These are phyloP conservation scores for Tenthredo distinguenda DNA, from an alignment of 2,888 invertebrate genomes.

Conservation along the genomic window DNA sequence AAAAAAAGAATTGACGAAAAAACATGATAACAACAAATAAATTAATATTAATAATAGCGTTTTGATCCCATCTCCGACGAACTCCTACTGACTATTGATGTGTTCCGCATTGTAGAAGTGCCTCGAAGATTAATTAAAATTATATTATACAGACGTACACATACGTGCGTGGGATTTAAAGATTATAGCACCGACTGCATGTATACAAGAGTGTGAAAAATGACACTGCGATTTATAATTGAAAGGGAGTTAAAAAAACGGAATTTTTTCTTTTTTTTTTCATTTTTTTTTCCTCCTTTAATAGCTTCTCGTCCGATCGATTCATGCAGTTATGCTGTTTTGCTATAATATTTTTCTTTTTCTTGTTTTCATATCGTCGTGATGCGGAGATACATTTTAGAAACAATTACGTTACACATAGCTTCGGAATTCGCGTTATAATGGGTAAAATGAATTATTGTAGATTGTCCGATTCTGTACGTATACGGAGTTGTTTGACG, in stretches of 20 bases:
- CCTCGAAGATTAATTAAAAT: constrained; percentile 21
- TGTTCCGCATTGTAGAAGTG: constrained; percentile 16
- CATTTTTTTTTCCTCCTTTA: background rate
- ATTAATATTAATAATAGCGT: background rate
- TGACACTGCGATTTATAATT: too few species aligned
- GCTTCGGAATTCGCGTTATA: background rate
- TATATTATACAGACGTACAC: background rate
- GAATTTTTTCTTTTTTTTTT: background rate
- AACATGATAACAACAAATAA: background rate
- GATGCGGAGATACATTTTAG: background rate
- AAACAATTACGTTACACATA: background rate
- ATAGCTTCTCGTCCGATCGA: background rate
- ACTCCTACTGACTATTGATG: background rate
- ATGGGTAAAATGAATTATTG: background rate
- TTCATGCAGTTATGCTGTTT: background rate
- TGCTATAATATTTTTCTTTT: background rate
- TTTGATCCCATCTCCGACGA: background rate
- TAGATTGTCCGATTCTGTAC: background rate
- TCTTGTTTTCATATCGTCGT: background rate
- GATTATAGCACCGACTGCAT: too few species aligned
- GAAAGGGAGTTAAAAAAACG: background rate
- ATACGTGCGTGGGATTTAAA: too few species aligned
- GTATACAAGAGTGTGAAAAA: too few species aligned
- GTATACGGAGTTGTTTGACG: background rate
- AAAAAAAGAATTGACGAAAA: background rate